Evolutionary conservation across 2,888 invertebrate species (phyloP).

Genomic region (Malacosoma neustria): DNA sequence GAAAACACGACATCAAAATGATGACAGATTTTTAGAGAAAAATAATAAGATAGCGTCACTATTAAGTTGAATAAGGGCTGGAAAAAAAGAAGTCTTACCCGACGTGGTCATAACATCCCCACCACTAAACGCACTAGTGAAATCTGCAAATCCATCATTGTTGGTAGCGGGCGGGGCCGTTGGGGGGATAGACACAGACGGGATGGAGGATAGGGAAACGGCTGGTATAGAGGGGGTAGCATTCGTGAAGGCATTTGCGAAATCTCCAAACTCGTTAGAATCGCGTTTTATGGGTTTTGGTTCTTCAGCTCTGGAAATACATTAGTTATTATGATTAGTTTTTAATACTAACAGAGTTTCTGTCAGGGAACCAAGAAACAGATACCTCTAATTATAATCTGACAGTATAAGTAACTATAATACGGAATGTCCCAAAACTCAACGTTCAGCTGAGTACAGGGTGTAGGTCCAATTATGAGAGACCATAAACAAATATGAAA

Average conservation of each 20-base stretch:
- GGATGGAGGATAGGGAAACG: conserved; percentile 11
- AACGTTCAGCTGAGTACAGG: no score
- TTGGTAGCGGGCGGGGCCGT: conserved; percentile 13
- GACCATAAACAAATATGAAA: no score
- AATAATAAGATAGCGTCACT: no score
- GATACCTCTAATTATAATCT: no score
- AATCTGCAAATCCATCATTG: conserved; percentile 87
- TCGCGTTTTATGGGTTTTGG: conserved; percentile 16
- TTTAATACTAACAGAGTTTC: no score
- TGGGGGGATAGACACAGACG: conserved; percentile 5
- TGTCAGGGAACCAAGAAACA: no score
- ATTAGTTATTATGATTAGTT: no score
- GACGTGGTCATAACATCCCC: conserved; percentile 3
- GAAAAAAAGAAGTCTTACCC: neutral
- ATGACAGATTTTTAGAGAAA: no score
- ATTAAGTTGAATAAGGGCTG: neutral
- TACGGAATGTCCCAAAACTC: no score
- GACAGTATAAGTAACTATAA: no score
- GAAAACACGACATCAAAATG: no score
- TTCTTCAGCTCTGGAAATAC: conserved; percentile 50
- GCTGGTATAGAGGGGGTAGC: conserved; percentile 16
- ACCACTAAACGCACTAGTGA: conserved; percentile 79
- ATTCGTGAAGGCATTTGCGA: conserved; percentile 79
- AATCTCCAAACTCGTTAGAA: conserved; percentile 83
- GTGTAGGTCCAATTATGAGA: no score